Conservation (phyloP, 1,140 invertebrate species). For the Zaprionus taronus region DNA sequence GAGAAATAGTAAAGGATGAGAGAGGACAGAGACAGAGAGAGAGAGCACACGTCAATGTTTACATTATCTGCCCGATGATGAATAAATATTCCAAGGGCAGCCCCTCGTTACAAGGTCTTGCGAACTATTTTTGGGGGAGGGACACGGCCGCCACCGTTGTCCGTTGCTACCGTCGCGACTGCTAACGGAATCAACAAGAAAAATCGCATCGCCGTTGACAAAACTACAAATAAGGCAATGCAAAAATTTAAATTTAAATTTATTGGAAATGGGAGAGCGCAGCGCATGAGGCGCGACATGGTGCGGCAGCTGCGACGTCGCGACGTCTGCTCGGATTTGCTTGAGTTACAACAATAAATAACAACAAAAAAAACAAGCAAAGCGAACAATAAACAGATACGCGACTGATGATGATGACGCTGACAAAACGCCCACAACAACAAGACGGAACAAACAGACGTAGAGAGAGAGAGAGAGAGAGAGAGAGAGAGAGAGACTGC, state of each 20-base stretch:
- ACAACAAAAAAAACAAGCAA: constrained; percentile 39
- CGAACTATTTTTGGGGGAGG: constrained; percentile 74
- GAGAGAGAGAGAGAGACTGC: not conserved
- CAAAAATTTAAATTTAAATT: constrained; percentile 68
- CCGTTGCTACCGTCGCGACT: constrained; percentile 21
- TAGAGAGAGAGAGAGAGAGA: not conserved
- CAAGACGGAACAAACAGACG: constrained; percentile 23
- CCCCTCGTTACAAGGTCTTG: constrained; percentile 53
- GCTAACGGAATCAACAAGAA: constrained; percentile 60
- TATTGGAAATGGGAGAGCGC: constrained; percentile 63
- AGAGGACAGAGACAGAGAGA: not conserved
- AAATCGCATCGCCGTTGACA: constrained; percentile 58
- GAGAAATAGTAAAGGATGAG: constrained; percentile 9
- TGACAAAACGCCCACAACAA: constrained; percentile 67
- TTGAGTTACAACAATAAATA: constrained; percentile 72
- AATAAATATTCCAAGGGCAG: constrained; percentile 69
- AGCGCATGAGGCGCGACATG: constrained; percentile 30
- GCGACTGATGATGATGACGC: constrained; percentile 63
- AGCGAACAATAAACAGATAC: constrained; percentile 57
- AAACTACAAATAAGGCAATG: constrained; percentile 81
- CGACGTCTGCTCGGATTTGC: constrained; percentile 76
- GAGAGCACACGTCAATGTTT: constrained; percentile 28
- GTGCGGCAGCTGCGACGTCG: constrained; percentile 63
- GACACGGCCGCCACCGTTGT: constrained; percentile 1
- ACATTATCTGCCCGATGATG: constrained; percentile 49